Evolutionary conservation across 1,140 invertebrate species (phyloP), one percentile per base, ranked within the genome.

Genomic region (Paraescarpia echinospica): DNA sequence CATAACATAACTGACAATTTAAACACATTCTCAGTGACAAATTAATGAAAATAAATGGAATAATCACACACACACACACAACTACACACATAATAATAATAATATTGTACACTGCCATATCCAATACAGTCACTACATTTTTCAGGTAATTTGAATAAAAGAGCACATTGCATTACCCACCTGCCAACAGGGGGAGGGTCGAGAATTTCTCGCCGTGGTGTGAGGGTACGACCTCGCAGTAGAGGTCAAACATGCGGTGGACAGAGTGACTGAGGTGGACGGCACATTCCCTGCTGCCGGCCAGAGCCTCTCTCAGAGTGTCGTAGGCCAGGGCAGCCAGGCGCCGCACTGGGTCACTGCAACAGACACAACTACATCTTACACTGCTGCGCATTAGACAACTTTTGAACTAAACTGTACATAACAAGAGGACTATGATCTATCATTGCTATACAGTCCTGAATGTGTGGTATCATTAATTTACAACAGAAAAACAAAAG

Each of bases 141-240:
- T 41, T 41, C 41, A 41, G 41, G 4, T 41, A 41, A 41, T 41
- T 41, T 41, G 41, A 41, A 41, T 41, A 41, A 41, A 41, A 6
- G 4, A 41, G 41, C 12, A 41, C 41, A 91, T 12, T 14, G 48
- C 88, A 9, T 6, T 22, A 92, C 89, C 12, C 96, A 98, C 97
- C 98, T 94, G 98, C 97, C 96, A 98, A 97, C 94, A 98, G 98
- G 31, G 98, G 98, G 94, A 98, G 97, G 8, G 97, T 98, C 94
- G 97, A 97, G 35, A 99, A 96, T 94, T 97, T 97, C 93, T 97
- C 97, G 94, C 97, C 97, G 96, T 99, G 98, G 94, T 97, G 97
- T 93, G 97, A 97, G 0, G 98, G 98, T 33, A 98, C 97, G 91
- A 98, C 97, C 92, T 97, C 97, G 89, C 97, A 97, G 95, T 98